These are phyloP conservation scores for Amblyraja radiata DNA, from an alignment of 2,797 vertebrate genomes.

Conservation along the genomic window DNA sequence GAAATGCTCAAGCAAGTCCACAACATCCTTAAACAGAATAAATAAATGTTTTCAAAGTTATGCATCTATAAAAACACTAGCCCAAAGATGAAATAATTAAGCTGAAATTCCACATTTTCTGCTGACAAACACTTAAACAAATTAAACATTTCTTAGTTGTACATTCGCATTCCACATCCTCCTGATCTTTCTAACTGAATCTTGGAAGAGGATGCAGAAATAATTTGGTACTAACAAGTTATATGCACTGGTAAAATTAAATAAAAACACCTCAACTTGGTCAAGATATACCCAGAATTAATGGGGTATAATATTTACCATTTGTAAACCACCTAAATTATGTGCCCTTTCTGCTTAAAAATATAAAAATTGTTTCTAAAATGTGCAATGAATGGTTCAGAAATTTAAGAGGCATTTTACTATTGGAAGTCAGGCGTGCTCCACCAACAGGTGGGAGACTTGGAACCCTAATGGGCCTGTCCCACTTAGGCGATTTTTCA, in stretches of 20 bases:
- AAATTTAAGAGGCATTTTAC: background rate
- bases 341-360: background rate
- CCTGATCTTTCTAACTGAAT: background rate
- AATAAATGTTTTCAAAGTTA: background rate
- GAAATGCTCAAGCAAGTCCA: background rate
- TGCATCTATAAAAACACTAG: background rate
- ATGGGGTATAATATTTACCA: background rate
- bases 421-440: background rate
- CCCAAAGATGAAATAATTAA: background rate
- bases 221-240: background rate
- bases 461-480: background rate
- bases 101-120: background rate
- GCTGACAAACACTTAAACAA: background rate
- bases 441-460: background rate
- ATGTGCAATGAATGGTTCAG: background rate
- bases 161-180: background rate
- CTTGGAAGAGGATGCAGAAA: background rate
- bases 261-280: background rate
- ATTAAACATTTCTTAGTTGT: background rate
- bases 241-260: background rate
- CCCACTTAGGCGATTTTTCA: no score
- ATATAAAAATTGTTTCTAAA: background rate
- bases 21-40: background rate
- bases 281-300: background rate
- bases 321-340: background rate